Evolutionary conservation across 2,888 invertebrate genomes (phyloP).

Genomic region (Cantharis flavilabris): DNA sequence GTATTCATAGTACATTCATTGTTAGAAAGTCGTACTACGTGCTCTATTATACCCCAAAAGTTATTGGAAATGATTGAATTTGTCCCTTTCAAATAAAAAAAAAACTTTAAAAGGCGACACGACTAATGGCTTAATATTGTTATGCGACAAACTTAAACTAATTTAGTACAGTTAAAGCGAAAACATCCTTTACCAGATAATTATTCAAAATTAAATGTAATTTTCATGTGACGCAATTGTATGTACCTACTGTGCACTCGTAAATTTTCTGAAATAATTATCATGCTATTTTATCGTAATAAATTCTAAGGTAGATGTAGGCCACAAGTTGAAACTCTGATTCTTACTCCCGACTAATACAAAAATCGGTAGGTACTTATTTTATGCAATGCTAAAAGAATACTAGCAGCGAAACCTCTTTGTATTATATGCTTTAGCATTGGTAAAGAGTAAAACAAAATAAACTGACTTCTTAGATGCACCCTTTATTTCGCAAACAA

Average conservation of each 20-base stretch:
- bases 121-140: neutral
- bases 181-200: neutral
- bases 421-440: neutral
- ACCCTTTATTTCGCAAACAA: neutral
- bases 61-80: slow-evolving; percentile 6
- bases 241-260: neutral
- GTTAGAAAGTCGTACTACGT: slow-evolving; percentile 1
- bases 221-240: neutral
- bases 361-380: neutral
- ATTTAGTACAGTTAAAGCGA: neutral
- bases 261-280: neutral
- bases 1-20: slow-evolving; percentile 9
- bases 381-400: neutral
- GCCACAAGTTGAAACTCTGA: neutral
- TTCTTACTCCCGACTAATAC: neutral
- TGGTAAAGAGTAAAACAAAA: neutral
- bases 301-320: neutral
- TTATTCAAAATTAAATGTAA: neutral
- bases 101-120: neutral
- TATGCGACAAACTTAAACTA: neutral
- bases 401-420: neutral
- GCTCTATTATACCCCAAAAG: neutral
- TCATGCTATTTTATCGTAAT: neutral
- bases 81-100: neutral
- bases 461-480: neutral